Percentiles rank a stretch among this genome's conserved stretches.
phyloP scores from a whole-genome alignment of 2,888 invertebrate species.

The Campopleginae sp. region DNA sequence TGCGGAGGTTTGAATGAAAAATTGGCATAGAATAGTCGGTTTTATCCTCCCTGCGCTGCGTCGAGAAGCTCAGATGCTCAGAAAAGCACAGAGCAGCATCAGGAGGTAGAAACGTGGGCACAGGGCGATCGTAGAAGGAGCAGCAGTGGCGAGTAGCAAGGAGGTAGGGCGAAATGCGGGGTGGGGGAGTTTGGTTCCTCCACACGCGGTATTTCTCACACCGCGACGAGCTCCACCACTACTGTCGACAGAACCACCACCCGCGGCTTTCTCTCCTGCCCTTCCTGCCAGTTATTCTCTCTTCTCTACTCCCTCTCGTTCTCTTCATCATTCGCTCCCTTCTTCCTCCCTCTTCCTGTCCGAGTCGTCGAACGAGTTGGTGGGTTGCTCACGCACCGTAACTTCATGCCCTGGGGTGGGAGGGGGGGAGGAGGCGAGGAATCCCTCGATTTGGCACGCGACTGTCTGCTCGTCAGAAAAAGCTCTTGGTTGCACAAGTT shows the following conservation, averaged over 20 bases:
- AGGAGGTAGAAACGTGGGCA: slow-evolving; percentile 56
- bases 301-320: slow-evolving; percentile 52
- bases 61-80: slow-evolving; percentile 46
- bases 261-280: slow-evolving; percentile 70
- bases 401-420: slow-evolving; percentile 60
- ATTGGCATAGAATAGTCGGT: slow-evolving; percentile 34
- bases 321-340: slow-evolving; percentile 63
- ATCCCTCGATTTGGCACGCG: slow-evolving; percentile 65
- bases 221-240: slow-evolving; percentile 42
- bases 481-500: not conserved
- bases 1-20: slow-evolving; percentile 8
- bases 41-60: slow-evolving; percentile 60
- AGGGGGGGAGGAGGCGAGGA: slow-evolving; percentile 75
- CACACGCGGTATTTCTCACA: slow-evolving; percentile 60
- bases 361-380: slow-evolving; percentile 53
- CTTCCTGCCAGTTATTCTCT: slow-evolving; percentile 65
- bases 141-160: slow-evolving; percentile 28
- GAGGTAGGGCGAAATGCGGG: slow-evolving; percentile 57
- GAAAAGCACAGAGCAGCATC: slow-evolving; percentile 16
- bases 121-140: slow-evolving; percentile 36
- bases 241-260: slow-evolving; percentile 65
- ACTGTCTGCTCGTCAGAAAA: not conserved
- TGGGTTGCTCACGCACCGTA: slow-evolving; percentile 62
- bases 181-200: slow-evolving; percentile 66
- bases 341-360: slow-evolving; percentile 63